phyloP scores from a whole-genome alignment of 1,140 invertebrate genomes.

The Eubasilissa regina region DNA sequence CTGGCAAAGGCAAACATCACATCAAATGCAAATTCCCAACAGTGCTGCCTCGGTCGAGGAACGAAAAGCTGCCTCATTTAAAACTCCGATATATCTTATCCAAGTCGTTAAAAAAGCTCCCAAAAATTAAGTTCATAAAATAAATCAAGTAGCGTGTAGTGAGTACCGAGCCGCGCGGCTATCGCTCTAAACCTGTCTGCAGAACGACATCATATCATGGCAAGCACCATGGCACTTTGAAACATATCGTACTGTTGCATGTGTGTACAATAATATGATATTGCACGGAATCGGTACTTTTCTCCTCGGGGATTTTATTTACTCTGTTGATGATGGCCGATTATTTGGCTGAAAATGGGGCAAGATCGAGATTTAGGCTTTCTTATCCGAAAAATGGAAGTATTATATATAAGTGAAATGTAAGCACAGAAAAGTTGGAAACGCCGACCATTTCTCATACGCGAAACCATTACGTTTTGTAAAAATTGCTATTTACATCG shows the following conservation, averaged over 20 bases:
- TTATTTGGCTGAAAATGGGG: constrained; percentile 2
- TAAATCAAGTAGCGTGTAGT: constrained; percentile 53
- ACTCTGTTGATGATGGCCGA: not conserved
- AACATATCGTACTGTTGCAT: no score
- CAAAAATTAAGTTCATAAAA: constrained; percentile 42
- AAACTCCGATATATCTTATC: constrained; percentile 32
- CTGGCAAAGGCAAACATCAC: not conserved
- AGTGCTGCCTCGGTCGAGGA: not conserved
- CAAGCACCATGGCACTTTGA: no score
- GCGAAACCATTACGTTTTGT: no score
- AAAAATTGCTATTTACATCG: no score
- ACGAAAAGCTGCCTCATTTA: constrained; percentile 6
- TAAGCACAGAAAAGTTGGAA: constrained; percentile 42
- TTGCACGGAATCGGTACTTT: no score
- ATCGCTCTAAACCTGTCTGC: not conserved
- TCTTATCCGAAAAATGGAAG: constrained; percentile 48
- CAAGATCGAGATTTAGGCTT: constrained; percentile 7
- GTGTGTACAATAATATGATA: no score
- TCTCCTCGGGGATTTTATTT: constrained; percentile 24
- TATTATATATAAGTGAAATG: constrained; percentile 51
- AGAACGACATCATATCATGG: no score
- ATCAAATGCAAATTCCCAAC: constrained; percentile 30
- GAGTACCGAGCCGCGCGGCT: not conserved
- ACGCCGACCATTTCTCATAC: constrained; percentile 50
- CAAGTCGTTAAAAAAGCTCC: constrained; percentile 45